phyloP scores from a whole-genome alignment of 2,113 vertebrate species.

The Miniopterus natalensis region DNA sequence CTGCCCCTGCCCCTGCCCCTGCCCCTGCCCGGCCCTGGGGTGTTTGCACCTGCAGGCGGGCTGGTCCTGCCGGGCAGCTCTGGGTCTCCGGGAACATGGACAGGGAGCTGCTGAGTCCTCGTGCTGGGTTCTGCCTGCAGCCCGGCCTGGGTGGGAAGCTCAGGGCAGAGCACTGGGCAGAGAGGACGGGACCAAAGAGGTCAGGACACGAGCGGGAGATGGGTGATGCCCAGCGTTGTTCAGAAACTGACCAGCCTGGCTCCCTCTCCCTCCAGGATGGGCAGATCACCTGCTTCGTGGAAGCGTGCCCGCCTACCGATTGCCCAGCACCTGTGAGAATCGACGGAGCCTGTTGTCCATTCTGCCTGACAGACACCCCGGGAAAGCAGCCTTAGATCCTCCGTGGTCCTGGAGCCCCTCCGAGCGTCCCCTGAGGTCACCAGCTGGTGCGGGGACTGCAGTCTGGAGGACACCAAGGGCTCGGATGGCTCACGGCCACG shows the following conservation, averaged over 20 bases:
- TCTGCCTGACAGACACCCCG: constrained; percentile 86
- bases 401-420: constrained; percentile 36
- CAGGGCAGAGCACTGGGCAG: neutral
- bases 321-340: constrained; percentile 90
- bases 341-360: constrained; percentile 93
- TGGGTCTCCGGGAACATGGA: fast-evolving
- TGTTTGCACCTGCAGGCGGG: fast-evolving
- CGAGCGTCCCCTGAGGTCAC: fast-evolving
- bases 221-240: too few relatives aligned
- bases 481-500: constrained; percentile 23
- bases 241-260: fast-evolving
- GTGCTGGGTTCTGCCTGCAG: neutral
- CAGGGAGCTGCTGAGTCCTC: too few relatives aligned
- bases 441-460: constrained; percentile 71
- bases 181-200: fast-evolving
- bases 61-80: neutral
- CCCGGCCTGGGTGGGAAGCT: neutral
- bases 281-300: constrained; percentile 97
- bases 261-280: constrained; percentile 86
- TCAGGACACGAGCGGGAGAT: neutral
- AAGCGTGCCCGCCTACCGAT: constrained; percentile 89
- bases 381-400: constrained; percentile 79
- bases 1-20: fast-evolving
- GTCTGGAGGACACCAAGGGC: constrained; percentile 70
- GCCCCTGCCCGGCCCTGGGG: fast-evolving